These are phyloP conservation scores for Chaetorhynchus papuensis DNA, from an alignment of 2,113 vertebrate genomes.

Conservation along the genomic window DNA sequence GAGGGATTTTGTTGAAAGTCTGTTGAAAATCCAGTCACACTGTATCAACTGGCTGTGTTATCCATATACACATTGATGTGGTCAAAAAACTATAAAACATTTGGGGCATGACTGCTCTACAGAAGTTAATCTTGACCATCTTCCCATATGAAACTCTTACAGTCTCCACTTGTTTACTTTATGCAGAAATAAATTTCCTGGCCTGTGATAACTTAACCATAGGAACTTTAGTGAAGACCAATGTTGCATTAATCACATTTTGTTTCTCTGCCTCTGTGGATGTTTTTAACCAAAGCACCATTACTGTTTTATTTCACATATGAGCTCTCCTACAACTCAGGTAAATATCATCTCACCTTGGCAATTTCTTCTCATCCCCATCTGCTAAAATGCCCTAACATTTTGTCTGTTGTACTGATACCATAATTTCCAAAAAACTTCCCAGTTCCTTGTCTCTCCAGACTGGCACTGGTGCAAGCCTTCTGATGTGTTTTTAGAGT, in stretches of 20 bases:
- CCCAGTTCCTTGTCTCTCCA: background rate
- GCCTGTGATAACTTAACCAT: background rate
- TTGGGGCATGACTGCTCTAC: background rate
- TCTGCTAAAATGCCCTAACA: background rate
- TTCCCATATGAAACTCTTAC: background rate
- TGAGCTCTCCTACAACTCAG: background rate
- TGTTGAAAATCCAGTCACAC: slow-evolving; percentile 49
- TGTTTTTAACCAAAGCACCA: background rate
- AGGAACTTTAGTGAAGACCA: background rate
- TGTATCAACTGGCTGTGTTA: slow-evolving; percentile 22
- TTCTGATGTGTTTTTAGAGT: background rate
- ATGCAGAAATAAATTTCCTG: background rate
- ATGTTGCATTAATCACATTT: background rate
- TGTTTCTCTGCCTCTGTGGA: background rate
- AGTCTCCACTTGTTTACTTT: background rate
- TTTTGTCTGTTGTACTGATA: background rate
- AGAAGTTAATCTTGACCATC: slow-evolving; percentile 6
- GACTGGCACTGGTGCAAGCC: background rate
- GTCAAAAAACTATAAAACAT: slow-evolving; percentile 1
- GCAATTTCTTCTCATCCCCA: background rate
- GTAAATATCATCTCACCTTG: background rate
- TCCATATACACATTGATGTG: background rate
- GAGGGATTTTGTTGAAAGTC: slow-evolving; percentile 35
- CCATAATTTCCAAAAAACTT: background rate
- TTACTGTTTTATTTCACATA: background rate